These are phyloP conservation scores for Ctenomys sociabilis DNA, from an alignment of 2,113 vertebrate species.

Conservation along the genomic window DNA sequence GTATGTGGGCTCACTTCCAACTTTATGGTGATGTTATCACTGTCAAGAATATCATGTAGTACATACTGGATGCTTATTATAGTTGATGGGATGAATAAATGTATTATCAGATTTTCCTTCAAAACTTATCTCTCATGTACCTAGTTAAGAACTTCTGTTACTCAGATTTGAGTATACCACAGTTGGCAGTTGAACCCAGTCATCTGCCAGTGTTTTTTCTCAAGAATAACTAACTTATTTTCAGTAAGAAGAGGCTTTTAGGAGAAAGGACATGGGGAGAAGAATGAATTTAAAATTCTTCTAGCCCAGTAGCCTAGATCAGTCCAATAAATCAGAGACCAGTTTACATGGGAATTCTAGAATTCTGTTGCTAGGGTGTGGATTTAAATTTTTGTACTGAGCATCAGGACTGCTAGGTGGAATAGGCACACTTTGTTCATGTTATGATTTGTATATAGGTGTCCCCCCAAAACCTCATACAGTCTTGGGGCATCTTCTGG, in stretches of 20 bases:
- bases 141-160: not conserved
- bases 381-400: not conserved
- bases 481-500: no score
- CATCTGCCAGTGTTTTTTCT: not conserved
- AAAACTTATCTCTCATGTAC: not conserved
- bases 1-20: not conserved
- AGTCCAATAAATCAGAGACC: not conserved
- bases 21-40: not conserved
- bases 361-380: not conserved
- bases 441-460: no score
- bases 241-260: not conserved
- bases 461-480: no score
- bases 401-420: not conserved
- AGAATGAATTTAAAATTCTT: not conserved
- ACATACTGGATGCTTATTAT: not conserved
- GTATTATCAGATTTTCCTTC: not conserved
- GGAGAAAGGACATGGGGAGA: not conserved
- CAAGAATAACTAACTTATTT: not conserved
- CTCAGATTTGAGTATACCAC: not conserved
- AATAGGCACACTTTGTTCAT: not conserved
- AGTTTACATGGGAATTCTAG: not conserved
- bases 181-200: not conserved
- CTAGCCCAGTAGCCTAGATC: not conserved
- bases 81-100: constrained; percentile 2
- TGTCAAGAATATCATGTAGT: not conserved